These are phyloP conservation scores for Rhabditophanes sp. DNA, from an alignment of 2,888 invertebrate genomes.

Conservation along the genomic window DNA sequence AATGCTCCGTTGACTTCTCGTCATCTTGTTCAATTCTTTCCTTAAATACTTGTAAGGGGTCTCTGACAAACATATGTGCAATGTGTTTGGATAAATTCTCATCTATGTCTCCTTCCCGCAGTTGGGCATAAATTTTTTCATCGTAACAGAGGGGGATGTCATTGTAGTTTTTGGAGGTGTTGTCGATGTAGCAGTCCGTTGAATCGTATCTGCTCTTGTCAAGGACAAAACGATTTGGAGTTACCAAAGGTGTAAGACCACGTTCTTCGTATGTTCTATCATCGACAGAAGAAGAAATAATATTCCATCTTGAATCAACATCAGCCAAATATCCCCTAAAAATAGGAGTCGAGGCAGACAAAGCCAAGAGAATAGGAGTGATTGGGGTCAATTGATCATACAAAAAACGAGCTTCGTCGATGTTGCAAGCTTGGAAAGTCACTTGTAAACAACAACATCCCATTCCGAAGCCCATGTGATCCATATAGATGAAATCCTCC, in stretches of 20 bases:
- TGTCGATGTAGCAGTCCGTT: slow-evolving; percentile 85
- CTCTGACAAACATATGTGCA: slow-evolving; percentile 91
- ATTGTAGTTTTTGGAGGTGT: slow-evolving; percentile 66
- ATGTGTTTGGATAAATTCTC: slow-evolving; percentile 72
- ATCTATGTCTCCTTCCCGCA: slow-evolving; percentile 59
- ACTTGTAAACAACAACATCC: slow-evolving; percentile 57
- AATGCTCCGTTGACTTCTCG: slow-evolving; percentile 82
- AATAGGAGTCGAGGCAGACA: slow-evolving; percentile 87
- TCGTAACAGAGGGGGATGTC: slow-evolving; percentile 80
- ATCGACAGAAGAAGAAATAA: slow-evolving; percentile 79
- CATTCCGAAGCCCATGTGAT: slow-evolving; percentile 99
- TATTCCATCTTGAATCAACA: slow-evolving; percentile 91
- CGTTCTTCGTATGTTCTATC: slow-evolving; percentile 81
- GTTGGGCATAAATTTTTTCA: slow-evolving; percentile 61
- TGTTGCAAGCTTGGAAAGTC: slow-evolving; percentile 72
- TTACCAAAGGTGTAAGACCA: slow-evolving; percentile 54
- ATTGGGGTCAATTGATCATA: slow-evolving; percentile 92
- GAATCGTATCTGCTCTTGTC: slow-evolving; percentile 88
- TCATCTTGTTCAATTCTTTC: slow-evolving; percentile 89
- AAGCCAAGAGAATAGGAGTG: slow-evolving; percentile 90
- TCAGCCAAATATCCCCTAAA: slow-evolving; percentile 84
- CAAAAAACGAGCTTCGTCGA: slow-evolving; percentile 77
- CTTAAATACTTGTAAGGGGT: slow-evolving; percentile 66
- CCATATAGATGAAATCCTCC: slow-evolving; percentile 87
- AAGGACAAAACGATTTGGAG: too few species aligned